phyloP scores from a whole-genome alignment of 2,797 vertebrate genomes.

The Bradypodion ventrale region DNA sequence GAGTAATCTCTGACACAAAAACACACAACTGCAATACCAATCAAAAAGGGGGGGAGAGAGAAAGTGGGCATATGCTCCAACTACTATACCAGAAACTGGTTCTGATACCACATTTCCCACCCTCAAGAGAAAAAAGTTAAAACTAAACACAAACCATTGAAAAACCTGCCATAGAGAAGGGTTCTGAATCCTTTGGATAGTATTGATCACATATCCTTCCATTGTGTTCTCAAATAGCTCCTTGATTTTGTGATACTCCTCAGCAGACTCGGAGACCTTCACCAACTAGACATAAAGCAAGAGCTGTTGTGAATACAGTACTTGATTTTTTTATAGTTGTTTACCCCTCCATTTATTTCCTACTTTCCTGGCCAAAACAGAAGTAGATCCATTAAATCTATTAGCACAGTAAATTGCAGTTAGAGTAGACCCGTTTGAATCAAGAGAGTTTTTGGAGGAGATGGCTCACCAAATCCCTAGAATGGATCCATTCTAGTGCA shows the following conservation, averaged over 20 bases:
- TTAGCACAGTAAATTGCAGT: too few relatives aligned
- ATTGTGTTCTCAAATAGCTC: constrained; percentile 76
- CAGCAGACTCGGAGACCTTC: neutral
- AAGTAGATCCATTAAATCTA: too few relatives aligned
- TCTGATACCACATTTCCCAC: neutral
- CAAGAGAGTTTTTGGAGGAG: too few relatives aligned
- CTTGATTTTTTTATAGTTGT: neutral
- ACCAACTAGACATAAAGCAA: constrained; percentile 25
- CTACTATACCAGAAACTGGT: neutral
- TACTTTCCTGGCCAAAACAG: neutral
- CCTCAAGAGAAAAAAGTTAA: constrained; percentile 20
- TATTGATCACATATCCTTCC: constrained; percentile 65
- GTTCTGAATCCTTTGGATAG: constrained; percentile 81
- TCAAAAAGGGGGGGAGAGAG: neutral
- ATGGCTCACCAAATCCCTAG: too few relatives aligned
- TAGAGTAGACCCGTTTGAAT: too few relatives aligned
- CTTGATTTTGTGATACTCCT: constrained; percentile 69
- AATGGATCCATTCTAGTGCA: too few relatives aligned
- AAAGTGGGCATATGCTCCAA: neutral
- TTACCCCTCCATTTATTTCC: neutral
- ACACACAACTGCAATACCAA: neutral
- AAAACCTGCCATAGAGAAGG: constrained; percentile 83
- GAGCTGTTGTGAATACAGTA: neutral
- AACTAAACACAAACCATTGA: constrained; percentile 79
- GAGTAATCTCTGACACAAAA: too few relatives aligned